Conservation (phyloP, 30 jellyfish, hydroid and myxozoan species). For the Hydractinia symbiolongicarpus region DNA sequence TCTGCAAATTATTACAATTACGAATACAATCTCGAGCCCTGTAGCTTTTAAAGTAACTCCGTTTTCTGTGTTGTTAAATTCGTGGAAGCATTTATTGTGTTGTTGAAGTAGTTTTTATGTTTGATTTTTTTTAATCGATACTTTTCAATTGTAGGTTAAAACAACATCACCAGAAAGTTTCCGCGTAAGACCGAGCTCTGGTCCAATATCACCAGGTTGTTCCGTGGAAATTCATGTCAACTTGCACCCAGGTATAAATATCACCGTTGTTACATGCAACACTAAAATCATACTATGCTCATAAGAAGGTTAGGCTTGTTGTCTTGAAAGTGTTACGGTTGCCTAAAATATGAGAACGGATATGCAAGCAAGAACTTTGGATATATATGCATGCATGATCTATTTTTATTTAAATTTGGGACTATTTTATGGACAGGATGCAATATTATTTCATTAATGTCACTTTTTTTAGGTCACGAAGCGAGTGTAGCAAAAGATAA, state of each 20-base stretch:
- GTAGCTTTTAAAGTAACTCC: slow-evolving; percentile 80
- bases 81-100: background rate
- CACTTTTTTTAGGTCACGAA: slow-evolving; percentile 44
- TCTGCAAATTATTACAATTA: slow-evolving; percentile 67
- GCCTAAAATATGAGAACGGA: too few species aligned
- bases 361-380: too few species aligned
- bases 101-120: background rate
- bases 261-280: too few species aligned
- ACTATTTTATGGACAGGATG: background rate
- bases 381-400: too few species aligned
- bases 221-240: slow-evolving; percentile 70
- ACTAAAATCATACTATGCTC: too few species aligned
- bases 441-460: background rate
- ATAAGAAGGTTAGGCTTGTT: too few species aligned
- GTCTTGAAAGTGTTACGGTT: too few species aligned
- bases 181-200: slow-evolving; percentile 98
- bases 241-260: slow-evolving; percentile 77
- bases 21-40: slow-evolving; percentile 63
- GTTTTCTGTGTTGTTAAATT: background rate
- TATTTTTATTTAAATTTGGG: too few species aligned
- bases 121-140: background rate
- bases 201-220: slow-evolving; percentile 69
- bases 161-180: slow-evolving; percentile 97
- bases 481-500: slow-evolving; percentile 66
- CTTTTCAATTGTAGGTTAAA: slow-evolving; percentile 49